Evolutionary conservation across 2,113 vertebrate species (phyloP).

Genomic region (Thryonomys swinderianus): DNA sequence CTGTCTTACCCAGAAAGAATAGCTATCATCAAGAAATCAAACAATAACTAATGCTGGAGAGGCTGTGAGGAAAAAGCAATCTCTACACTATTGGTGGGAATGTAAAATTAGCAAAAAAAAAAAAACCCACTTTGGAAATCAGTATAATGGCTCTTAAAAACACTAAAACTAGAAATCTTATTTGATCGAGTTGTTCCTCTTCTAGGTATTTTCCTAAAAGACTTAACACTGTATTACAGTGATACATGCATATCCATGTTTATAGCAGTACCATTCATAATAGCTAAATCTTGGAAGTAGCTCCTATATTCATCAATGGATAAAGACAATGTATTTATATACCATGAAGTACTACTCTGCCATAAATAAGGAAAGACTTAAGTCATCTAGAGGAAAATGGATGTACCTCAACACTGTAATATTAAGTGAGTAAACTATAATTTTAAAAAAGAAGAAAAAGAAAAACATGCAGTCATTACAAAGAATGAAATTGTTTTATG

Average conservation of each 20-base stretch:
- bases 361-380: not conserved
- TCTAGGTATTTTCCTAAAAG: not conserved
- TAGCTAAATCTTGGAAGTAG: not conserved
- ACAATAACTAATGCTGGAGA: not conserved
- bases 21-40: not conserved
- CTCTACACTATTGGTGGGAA: not conserved
- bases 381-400: not conserved
- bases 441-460: not conserved
- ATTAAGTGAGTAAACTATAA: not conserved
- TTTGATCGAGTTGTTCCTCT: not conserved
- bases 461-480: not conserved
- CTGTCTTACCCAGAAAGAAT: not conserved
- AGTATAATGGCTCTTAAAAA: not conserved
- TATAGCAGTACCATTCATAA: not conserved
- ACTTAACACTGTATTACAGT: not conserved
- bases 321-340: not conserved
- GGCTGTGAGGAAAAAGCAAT: not conserved
- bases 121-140: not conserved
- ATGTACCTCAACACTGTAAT: not conserved
- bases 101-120: not conserved
- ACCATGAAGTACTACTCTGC: not conserved
- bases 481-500: not conserved
- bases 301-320: not conserved
- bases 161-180: not conserved
- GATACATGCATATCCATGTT: not conserved